Percentiles rank a stretch among this genome's conserved stretches.
These are phyloP conservation scores for Vicugna pacos DNA, from an alignment of 2,113 vertebrate genomes.

Conservation along the genomic window DNA sequence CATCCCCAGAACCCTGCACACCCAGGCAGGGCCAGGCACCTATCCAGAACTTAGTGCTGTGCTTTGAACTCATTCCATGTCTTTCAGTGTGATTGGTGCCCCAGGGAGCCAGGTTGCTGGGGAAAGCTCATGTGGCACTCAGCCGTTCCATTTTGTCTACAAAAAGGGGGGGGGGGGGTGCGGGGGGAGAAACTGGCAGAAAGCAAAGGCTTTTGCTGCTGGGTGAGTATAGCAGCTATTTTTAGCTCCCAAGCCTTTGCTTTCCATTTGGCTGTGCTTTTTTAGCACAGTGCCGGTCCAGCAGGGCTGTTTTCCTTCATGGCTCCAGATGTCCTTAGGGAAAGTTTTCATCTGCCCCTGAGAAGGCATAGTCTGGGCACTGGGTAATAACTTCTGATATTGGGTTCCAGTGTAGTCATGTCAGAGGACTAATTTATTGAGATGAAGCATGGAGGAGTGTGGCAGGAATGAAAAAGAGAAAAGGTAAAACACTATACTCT, in stretches of 20 bases:
- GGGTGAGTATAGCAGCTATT: conserved; percentile 81
- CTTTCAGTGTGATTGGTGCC: conserved; percentile 58
- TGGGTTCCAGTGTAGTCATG: not conserved
- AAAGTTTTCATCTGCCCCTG: conserved; percentile 46
- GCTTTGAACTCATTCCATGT: conserved; percentile 21
- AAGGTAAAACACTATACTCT: conserved; percentile 35
- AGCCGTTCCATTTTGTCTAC: conserved; percentile 74
- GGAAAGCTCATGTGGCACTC: conserved; percentile 67
- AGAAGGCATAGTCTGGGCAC: conserved; percentile 24
- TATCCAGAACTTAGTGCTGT: conserved; percentile 27
- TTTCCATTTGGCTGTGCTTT: conserved; percentile 81
- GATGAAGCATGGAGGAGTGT: not conserved
- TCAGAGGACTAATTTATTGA: conserved; percentile 5
- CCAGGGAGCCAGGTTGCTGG: conserved; percentile 64
- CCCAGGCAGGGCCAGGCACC: not conserved
- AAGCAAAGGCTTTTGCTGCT: conserved; percentile 80
- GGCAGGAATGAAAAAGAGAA: conserved; percentile 33
- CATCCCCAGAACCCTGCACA: not conserved
- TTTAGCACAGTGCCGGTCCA: conserved; percentile 78
- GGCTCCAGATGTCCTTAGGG: conserved; percentile 78
- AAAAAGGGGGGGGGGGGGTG: conserved; percentile 32
- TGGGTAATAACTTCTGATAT: conserved; percentile 11
- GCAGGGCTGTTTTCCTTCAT: conserved; percentile 74
- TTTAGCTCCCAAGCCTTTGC: conserved; percentile 76
- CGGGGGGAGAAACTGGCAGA: conserved; percentile 65